Evolutionary conservation across 2,888 invertebrate genomes (phyloP).

Genomic region (Sinodicranocentrus sp.): DNA sequence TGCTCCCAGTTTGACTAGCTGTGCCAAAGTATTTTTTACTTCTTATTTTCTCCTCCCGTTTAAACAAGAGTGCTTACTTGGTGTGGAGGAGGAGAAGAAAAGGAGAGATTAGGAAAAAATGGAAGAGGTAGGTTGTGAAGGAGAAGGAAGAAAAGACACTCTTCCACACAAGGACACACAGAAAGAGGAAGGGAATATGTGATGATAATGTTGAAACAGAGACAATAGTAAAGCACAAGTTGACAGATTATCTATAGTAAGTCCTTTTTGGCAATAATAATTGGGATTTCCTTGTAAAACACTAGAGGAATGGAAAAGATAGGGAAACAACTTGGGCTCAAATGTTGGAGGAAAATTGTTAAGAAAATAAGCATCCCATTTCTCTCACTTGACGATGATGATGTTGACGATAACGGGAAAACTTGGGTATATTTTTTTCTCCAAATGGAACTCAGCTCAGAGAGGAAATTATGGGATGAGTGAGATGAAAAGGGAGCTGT

Average conservation of each 20-base stretch:
- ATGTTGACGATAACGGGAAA: constrained; percentile 33
- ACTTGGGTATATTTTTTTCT: constrained; percentile 29
- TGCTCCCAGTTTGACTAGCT: constrained; percentile 21
- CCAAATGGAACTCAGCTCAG: background rate
- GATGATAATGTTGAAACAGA: no score
- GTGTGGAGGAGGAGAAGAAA: constrained; percentile 10
- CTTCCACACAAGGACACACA: background rate
- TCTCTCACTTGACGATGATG: background rate
- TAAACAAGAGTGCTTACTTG: no score
- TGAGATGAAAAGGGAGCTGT: background rate
- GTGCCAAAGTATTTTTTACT: background rate
- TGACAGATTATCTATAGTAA: constrained; percentile 43
- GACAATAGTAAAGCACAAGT: background rate
- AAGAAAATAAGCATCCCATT: no score
- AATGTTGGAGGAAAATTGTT: no score
- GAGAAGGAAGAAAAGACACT: constrained; percentile 11
- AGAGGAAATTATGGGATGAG: constrained; percentile 20
- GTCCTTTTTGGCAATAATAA: constrained; percentile 24
- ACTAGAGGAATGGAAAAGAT: background rate
- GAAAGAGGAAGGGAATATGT: no score
- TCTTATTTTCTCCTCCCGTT: no score
- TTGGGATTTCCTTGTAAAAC: constrained; percentile 4
- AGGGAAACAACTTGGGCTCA: background rate
- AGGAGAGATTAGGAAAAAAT: constrained; percentile 16
- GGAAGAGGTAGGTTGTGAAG: constrained; percentile 7